Conservation (phyloP, 2,888 invertebrate genomes). For the Parnassius mnemosyne region DNA sequence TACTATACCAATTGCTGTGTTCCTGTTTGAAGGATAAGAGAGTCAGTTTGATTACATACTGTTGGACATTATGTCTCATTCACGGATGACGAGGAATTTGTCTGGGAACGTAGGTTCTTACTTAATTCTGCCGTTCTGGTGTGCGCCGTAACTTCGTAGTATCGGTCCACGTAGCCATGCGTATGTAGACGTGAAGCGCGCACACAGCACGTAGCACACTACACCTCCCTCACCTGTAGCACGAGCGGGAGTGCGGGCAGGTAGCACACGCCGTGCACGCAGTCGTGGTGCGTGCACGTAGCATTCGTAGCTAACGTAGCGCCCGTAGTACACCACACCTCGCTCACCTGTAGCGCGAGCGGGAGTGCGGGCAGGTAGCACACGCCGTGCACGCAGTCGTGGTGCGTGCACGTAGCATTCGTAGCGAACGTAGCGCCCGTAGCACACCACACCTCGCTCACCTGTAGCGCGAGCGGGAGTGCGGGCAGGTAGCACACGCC, state of each 20-base stretch:
- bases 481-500: slow-evolving; percentile 94
- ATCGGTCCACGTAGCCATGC: too few species aligned
- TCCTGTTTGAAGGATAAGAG: too few species aligned
- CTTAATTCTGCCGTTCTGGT: too few species aligned
- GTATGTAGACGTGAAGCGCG: too few species aligned
- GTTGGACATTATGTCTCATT: too few species aligned
- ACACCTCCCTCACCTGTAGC: slow-evolving; percentile 40
- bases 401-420: slow-evolving; percentile 94
- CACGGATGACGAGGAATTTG: too few species aligned
- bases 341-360: slow-evolving; percentile 44
- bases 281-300: slow-evolving; percentile 98
- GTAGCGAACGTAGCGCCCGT: slow-evolving; percentile 84
- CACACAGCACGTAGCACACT: background rate
- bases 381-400: slow-evolving; percentile 98
- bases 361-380: slow-evolving; percentile 90
- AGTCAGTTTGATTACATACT: too few species aligned
- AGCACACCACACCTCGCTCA: slow-evolving; percentile 47
- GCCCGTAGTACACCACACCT: slow-evolving; percentile 67
- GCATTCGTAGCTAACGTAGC: slow-evolving; percentile 87
- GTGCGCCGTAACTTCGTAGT: slow-evolving; percentile 83
- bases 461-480: slow-evolving; percentile 78
- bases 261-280: slow-evolving; percentile 98
- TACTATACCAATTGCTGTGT: too few species aligned
- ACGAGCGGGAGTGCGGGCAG: slow-evolving; percentile 81
- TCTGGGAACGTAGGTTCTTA: too few species aligned